Evolutionary conservation across 2,888 invertebrate genomes (phyloP).

Genomic region (Sepiola atlantica): DNA sequence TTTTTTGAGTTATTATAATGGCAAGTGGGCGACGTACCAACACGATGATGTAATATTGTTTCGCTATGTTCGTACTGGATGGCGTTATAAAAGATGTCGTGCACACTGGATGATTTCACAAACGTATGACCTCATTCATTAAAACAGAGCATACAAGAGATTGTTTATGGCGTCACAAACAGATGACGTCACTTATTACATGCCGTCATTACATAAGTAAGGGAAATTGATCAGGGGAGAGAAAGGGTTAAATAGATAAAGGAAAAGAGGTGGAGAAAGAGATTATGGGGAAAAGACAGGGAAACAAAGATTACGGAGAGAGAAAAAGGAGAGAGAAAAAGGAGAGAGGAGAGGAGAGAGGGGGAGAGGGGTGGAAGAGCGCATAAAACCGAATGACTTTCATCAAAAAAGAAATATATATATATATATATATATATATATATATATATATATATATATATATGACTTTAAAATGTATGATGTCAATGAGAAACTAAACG

Average conservation of each 20-base stretch:
- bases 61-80: no score
- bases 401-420: no score
- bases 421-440: no score
- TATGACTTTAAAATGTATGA: no score
- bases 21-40: neutral
- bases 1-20: neutral
- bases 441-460: no score
- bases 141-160: no score
- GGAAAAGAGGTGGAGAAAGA: neutral
- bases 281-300: neutral
- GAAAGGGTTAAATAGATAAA: neutral
- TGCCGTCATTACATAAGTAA: neutral
- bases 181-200: no score
- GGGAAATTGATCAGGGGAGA: neutral
- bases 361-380: neutral
- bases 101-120: no score
- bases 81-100: no score
- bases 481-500: neutral
- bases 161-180: no score
- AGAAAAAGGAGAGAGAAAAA: neutral
- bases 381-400: neutral
- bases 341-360: neutral
- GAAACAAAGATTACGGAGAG: neutral
- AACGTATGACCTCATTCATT: no score
- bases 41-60: no score